A percentile compares a stretch with the other conserved stretches of the same genome.
phyloP scores from a whole-genome alignment of 2,888 invertebrate species.

The Iphiclides podalirius region DNA sequence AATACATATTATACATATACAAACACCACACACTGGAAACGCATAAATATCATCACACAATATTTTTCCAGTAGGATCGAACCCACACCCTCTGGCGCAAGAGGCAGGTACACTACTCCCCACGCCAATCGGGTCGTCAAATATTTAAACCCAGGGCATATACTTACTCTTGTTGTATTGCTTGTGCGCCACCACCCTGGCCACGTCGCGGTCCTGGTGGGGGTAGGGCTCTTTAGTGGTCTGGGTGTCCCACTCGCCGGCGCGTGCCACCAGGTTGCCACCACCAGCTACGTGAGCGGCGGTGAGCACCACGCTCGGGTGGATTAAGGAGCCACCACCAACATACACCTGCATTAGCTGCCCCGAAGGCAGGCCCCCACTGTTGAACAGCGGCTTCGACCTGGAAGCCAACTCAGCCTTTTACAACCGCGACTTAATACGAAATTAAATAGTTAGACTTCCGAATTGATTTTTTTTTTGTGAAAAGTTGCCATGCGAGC shows the following conservation, averaged over 20 bases:
- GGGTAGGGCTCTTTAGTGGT: constrained; percentile 84
- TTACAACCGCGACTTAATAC: too few relatives aligned
- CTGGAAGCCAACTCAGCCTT: too few relatives aligned
- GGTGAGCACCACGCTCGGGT: constrained; percentile 84
- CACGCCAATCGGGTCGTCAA: too few relatives aligned
- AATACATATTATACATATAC: too few relatives aligned
- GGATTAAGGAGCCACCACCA: constrained; percentile 86
- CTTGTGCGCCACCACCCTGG: constrained; percentile 78
- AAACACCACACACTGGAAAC: too few relatives aligned
- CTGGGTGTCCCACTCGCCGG: constrained; percentile 92
- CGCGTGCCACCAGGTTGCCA: constrained; percentile 70
- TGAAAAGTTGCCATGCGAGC: too few relatives aligned
- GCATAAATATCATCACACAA: too few relatives aligned
- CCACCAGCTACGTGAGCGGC: constrained; percentile 81
- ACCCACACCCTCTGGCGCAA: too few relatives aligned
- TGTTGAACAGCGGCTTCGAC: not conserved
- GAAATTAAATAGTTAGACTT: too few relatives aligned
- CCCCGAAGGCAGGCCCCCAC: not conserved
- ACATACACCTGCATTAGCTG: constrained; percentile 18
- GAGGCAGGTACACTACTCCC: too few relatives aligned
- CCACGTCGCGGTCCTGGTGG: constrained; percentile 79
- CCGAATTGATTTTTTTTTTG: constrained; percentile 9
- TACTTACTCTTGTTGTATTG: constrained; percentile 54
- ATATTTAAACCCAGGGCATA: too few relatives aligned
- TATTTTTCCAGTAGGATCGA: too few relatives aligned